A percentile compares a stretch with the other conserved stretches of the same genome.
Evolutionary conservation across 2,113 vertebrate species (phyloP).

Genomic region (Megalops atlanticus): DNA sequence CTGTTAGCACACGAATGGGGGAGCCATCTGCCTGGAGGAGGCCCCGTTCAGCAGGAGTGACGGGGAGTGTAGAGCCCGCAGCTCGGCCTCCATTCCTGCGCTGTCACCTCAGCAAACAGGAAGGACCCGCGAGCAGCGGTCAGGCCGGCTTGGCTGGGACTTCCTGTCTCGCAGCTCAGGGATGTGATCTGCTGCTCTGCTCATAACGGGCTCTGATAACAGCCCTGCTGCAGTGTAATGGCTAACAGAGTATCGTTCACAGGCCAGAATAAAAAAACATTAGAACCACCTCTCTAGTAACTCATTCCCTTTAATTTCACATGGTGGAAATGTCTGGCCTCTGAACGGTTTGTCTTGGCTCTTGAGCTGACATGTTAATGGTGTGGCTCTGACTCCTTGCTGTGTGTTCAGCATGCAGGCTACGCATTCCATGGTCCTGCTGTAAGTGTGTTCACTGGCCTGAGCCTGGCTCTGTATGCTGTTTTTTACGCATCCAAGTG

Average conservation of each 20-base stretch:
- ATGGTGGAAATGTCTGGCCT: neutral
- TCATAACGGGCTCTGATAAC: too few species aligned
- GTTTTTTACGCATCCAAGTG: neutral
- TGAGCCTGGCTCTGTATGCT: neutral
- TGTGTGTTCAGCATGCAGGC: neutral
- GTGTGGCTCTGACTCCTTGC: neutral
- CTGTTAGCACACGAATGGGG: conserved; percentile 73
- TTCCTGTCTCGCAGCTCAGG: neutral
- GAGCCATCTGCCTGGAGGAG: conserved; percentile 65
- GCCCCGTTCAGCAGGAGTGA: conserved; percentile 49
- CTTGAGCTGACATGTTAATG: neutral
- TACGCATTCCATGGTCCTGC: conserved; percentile 22
- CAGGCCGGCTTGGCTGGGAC: neutral
- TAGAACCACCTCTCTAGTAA: neutral
- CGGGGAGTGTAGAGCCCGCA: too few species aligned
- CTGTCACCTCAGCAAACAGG: neutral
- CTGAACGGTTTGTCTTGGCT: neutral
- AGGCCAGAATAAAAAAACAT: neutral
- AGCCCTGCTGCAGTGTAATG: neutral
- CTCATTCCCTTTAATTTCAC: conserved; percentile 1
- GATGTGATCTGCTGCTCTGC: too few species aligned
- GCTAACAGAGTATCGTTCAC: neutral
- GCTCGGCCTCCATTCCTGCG: too few species aligned
- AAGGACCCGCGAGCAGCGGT: neutral
- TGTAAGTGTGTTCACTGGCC: conserved; percentile 28